Evolutionary conservation across 2,888 invertebrate species (phyloP).

Genomic region (Agrochola lota): DNA sequence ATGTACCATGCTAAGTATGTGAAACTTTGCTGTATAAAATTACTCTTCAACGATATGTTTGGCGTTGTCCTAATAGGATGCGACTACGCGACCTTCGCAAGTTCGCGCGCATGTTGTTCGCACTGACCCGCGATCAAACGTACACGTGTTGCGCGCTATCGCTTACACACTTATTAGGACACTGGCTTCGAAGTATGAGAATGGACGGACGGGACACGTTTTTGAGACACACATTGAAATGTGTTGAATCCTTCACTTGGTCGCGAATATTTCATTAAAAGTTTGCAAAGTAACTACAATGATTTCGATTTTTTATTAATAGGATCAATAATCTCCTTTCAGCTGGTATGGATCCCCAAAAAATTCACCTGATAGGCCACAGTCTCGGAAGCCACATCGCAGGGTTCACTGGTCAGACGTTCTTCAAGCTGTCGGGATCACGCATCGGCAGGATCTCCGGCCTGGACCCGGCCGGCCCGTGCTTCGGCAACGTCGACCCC

Average conservation of each 20-base stretch:
- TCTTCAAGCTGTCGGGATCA: slow-evolving; percentile 74
- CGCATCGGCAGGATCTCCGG: slow-evolving; percentile 80
- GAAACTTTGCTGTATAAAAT: not conserved
- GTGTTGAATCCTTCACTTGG: not conserved
- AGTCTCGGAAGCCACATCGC: slow-evolving; percentile 85
- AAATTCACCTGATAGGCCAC: slow-evolving; percentile 85
- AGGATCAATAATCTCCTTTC: slow-evolving; percentile 25
- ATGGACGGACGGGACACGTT: not conserved
- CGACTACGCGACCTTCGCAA: not conserved
- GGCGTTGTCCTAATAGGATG: not conserved
- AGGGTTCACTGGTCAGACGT: slow-evolving; percentile 81
- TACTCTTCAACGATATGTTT: not conserved
- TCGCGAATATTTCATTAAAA: not conserved
- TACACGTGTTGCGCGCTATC: not conserved
- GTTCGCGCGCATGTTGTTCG: not conserved
- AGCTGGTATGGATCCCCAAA: slow-evolving; percentile 77
- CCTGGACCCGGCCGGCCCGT: slow-evolving; percentile 87
- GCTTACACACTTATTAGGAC: not conserved
- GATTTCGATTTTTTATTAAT: not conserved
- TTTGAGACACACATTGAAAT: not conserved
- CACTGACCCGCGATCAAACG: not conserved
- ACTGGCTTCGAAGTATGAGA: not conserved
- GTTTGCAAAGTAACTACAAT: no score
- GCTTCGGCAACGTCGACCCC: slow-evolving; percentile 79
- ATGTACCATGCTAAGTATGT: not conserved